Base-by-base conservation (phyloP, 2,888 invertebrate species). In the Tetranychus piercei region DNA sequence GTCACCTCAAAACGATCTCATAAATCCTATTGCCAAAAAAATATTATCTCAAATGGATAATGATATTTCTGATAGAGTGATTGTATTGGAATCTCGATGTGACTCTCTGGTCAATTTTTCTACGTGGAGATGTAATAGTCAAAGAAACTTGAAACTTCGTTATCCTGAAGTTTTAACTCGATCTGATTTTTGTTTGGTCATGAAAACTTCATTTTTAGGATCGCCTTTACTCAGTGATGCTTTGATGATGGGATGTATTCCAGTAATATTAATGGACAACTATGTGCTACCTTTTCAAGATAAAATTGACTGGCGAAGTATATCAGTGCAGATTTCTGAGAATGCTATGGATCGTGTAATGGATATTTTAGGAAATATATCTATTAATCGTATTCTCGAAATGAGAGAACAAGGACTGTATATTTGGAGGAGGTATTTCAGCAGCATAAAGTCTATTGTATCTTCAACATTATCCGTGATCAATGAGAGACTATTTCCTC, bases 191-290 rank as follows among this genome's bases (percentile, higher is more conserved):
- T 96, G 96, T 82, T 82, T 95, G 76, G 87, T 95, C 67, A 82
- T 89, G 3, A 86, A 90, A 69, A 91, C 92, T 72, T 88, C 90
- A 20, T 74, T 22, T 23, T 85, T 92, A 77, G 90, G 88, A 0
- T 91, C 93, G 82, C 88, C 90, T 8, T 86, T 88, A 74, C 83
- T 95, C 6, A 79, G 80, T 78, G 95, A 96, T 83, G 88, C 91
- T 0, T 85, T 96, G 83, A 91, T 91, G 73, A 88, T 91, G 23
- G 91, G 91, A 79, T 95, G 95, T 82, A 91, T 96, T 81, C 96
- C 96, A 55, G 89, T 96, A 71, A 85, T 96, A 75, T 87, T 91
- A 76, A 88, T 90, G 0, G 93, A 95, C 82, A 88, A 89, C 69
- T 87, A 89, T 80, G 86, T 94, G 18, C 86, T 94, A 77, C 85